phyloP scores from a whole-genome alignment of 2,797 vertebrate species.

The Tenualosa thibaudeaui region DNA sequence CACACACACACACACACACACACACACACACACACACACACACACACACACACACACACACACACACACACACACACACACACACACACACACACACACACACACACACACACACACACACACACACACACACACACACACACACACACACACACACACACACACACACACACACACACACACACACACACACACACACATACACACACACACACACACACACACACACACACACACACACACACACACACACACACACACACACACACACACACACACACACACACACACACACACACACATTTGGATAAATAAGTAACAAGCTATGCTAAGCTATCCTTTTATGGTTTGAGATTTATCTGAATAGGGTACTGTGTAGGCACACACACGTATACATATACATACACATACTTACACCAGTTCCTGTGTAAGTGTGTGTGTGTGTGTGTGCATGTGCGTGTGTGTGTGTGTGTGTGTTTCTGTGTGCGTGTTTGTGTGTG shows the following conservation, averaged over 20 bases:
- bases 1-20: slow-evolving; percentile 5
- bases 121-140: neutral
- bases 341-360: no score
- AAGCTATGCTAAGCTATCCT: no score
- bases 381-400: slow-evolving; percentile 25
- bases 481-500: no score
- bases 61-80: neutral
- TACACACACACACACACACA: slow-evolving; percentile 49
- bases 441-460: neutral
- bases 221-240: slow-evolving; percentile 49
- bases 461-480: no score
- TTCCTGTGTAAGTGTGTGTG: neutral
- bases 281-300: slow-evolving; percentile 1
- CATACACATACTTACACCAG: no score
- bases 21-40: neutral
- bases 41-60: neutral
- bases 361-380: no score
- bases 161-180: slow-evolving; percentile 38
- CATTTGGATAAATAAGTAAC: no score
- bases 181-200: slow-evolving; percentile 49
- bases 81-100: neutral
- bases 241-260: slow-evolving; percentile 49
- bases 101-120: neutral
- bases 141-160: neutral
- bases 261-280: slow-evolving; percentile 49